Evolutionary conservation across 2,113 vertebrate species (phyloP), one percentile per base, ranked within the genome.

Genomic region (Emberiza fucata): DNA sequence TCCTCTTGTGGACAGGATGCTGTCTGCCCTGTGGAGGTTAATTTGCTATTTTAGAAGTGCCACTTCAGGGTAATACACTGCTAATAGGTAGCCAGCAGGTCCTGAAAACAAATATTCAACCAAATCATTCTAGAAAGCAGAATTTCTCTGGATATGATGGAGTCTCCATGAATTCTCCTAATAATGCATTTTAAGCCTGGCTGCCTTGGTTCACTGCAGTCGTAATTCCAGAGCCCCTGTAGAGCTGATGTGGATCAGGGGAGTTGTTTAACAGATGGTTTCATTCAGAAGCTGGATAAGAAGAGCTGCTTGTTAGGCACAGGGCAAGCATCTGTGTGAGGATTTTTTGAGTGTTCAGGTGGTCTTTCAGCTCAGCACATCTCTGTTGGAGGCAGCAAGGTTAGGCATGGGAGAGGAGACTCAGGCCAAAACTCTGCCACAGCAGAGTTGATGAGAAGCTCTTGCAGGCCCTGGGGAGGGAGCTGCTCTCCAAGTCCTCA

Each of bases 221-320:
- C 0, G 1, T 88, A 86, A 94, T 92, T 96, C 90, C 90, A 88
- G 82, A 69, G 85, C 72, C 71, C 94, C 94, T 12, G 9, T 71
- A 83, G 79, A 93, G 88, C 48, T 93, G 92, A 96, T 93, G 95
- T 81, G 86, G 85, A 86, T 64, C 82, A n/a, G 19, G 90, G 79
- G 92, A 95, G 69, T 16, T 72, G 44, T 95, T 97, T 96, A 96
- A 86, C 85, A 96, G 92, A 94, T 92, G 93, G 72, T 68, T 94
- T 89, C 69, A 48, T 93, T 92, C 29, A 25, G 77, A 83, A 92
- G 56, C 72, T 92, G 94, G 31, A 33, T 83, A 51, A 81, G 92
- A 94, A 70, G 56, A 80, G 39, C 75, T 88, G 76, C 79, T 28
- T 75, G 23, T 86, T 92, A 88, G 76, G 54, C 68, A 86, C 61